Evolutionary conservation across 2,113 vertebrate species (phyloP).

Genomic region (Symphodus melops): DNA sequence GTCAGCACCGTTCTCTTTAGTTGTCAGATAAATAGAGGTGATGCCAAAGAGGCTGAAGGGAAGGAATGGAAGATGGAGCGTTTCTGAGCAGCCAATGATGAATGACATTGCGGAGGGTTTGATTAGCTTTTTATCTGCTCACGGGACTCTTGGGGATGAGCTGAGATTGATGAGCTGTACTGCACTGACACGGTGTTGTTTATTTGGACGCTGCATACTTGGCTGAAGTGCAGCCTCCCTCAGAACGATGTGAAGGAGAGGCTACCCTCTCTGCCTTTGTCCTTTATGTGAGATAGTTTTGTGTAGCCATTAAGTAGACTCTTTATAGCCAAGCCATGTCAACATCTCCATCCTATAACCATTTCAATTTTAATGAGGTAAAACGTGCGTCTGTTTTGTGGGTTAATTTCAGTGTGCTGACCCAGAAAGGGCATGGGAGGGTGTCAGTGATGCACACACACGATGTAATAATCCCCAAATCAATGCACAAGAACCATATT

Average conservation of each 20-base stretch:
- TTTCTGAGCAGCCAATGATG: conserved; percentile 66
- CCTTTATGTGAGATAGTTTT: neutral
- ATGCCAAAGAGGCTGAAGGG: conserved; percentile 36
- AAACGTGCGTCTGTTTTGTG: neutral
- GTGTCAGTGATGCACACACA: conserved; percentile 9
- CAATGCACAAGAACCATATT: conserved; percentile 42
- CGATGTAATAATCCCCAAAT: conserved; percentile 55
- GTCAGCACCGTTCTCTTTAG: conserved; percentile 18
- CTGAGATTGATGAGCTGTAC: conserved; percentile 72
- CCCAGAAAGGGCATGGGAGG: conserved; percentile 4
- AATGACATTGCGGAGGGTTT: conserved; percentile 71
- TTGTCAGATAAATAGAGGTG: conserved; percentile 45
- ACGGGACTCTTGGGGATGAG: conserved; percentile 58
- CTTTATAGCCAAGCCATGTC: neutral
- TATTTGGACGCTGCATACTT: conserved; percentile 60
- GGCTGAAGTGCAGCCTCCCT: conserved; percentile 30
- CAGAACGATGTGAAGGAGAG: conserved; percentile 32
- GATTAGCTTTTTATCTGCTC: conserved; percentile 82
- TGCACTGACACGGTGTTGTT: conserved; percentile 61
- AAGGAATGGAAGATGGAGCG: conserved; percentile 56
- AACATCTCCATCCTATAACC: neutral
- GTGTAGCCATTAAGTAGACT: conserved; percentile 13
- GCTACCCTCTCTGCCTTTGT: conserved; percentile 12
- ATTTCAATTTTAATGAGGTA: neutral
- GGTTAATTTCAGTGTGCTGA: conserved; percentile 5